These are phyloP conservation scores for Hymenochirus boettgeri DNA, from an alignment of 2,113 vertebrate genomes.

Conservation along the genomic window DNA sequence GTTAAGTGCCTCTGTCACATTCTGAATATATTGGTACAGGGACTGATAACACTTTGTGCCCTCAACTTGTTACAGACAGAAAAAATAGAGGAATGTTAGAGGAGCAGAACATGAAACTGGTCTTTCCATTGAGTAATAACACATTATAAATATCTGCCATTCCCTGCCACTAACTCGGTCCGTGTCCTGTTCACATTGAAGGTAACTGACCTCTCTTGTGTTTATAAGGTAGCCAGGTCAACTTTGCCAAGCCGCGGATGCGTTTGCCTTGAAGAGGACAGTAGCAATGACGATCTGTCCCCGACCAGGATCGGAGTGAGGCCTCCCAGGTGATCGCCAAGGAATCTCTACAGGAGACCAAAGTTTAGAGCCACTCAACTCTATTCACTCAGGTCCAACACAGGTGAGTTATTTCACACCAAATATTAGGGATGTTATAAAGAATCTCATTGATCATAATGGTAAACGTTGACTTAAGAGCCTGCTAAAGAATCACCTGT, in stretches of 20 bases:
- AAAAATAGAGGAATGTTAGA: too few relatives aligned
- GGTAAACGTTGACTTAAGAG: too few relatives aligned
- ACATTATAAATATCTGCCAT: too few relatives aligned
- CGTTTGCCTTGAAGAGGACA: slow-evolving; percentile 92
- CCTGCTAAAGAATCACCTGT: too few relatives aligned
- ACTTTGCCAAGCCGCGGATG: slow-evolving; percentile 80
- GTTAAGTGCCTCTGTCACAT: neutral
- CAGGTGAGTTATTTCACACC: slow-evolving; percentile 61
- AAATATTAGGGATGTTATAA: neutral
- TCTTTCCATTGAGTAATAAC: too few relatives aligned
- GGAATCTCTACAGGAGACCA: slow-evolving; percentile 63
- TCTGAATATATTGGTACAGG: neutral
- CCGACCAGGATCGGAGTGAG: slow-evolving; percentile 79
- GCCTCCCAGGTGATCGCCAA: slow-evolving; percentile 74
- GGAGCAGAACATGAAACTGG: too few relatives aligned
- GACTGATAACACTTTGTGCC: neutral
- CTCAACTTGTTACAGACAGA: neutral
- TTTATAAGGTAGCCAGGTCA: slow-evolving; percentile 72
- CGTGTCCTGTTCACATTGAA: too few relatives aligned
- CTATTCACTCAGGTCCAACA: slow-evolving; percentile 51
- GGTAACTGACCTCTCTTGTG: too few relatives aligned
- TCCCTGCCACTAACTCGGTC: too few relatives aligned
- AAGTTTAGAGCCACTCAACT: slow-evolving; percentile 58
- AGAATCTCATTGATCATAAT: too few relatives aligned
- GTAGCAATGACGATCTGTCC: slow-evolving; percentile 87